Evolutionary conservation across 1,140 invertebrate genomes (phyloP).

Genomic region (Pollicipes pollicipes): DNA sequence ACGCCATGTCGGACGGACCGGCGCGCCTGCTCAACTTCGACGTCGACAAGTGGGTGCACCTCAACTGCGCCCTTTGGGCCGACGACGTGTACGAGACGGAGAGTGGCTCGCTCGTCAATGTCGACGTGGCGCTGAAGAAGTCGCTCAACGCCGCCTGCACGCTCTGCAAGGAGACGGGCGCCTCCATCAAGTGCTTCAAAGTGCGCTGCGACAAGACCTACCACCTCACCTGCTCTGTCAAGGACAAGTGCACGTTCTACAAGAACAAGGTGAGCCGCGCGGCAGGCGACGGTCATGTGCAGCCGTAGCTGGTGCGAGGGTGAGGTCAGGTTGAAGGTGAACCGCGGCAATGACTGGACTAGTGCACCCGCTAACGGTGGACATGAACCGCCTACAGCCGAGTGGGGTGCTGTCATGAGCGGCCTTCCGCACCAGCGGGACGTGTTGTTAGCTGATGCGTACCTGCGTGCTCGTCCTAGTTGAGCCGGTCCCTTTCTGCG

Average conservation of each 20-base stretch:
- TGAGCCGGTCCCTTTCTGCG: no score
- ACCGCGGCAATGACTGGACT: no score
- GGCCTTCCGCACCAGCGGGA: no score
- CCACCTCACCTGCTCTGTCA: conserved; percentile 86
- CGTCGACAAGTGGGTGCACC: conserved; percentile 95
- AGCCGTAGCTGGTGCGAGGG: no score
- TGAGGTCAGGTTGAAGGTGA: no score
- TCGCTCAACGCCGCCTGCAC: conserved; percentile 58
- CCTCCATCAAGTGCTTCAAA: conserved; percentile 89
- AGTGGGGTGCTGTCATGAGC: no score
- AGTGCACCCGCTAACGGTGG: no score
- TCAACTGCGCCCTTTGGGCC: conserved; percentile 98
- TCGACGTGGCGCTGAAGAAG: conserved; percentile 70
- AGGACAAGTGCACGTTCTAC: conserved; percentile 83
- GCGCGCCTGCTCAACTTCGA: conserved; percentile 86
- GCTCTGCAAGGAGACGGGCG: conserved; percentile 62
- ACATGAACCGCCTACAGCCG: no score
- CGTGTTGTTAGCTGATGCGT: no score
- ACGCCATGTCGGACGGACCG: conserved; percentile 72
- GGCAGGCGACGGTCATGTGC: no score
- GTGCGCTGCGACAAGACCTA: conserved; percentile 75
- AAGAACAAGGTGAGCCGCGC: conserved; percentile 93
- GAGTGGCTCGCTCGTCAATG: conserved; percentile 87
- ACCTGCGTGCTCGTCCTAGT: no score
- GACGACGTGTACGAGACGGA: conserved; percentile 92